These are phyloP conservation scores for Erinaceus europaeus DNA, from an alignment of 2,113 vertebrate genomes.

Conservation along the genomic window DNA sequence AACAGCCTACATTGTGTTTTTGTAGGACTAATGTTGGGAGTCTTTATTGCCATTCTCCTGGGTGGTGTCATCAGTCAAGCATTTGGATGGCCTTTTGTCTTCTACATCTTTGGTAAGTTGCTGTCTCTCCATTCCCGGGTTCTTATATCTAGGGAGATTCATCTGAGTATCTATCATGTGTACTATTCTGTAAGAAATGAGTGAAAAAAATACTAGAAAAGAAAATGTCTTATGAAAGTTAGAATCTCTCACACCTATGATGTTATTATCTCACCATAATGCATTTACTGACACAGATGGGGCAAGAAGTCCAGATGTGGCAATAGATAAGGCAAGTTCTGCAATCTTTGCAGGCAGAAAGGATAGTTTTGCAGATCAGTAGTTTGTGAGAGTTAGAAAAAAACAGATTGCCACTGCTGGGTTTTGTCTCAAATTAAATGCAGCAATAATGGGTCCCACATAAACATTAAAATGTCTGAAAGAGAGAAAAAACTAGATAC, in stretches of 20 bases:
- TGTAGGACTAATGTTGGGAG: conserved; percentile 78
- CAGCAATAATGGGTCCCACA: too few species aligned
- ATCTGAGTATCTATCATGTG: neutral
- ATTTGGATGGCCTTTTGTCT: conserved; percentile 86
- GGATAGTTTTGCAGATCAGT: neutral
- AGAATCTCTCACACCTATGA: neutral
- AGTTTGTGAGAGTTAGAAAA: neutral
- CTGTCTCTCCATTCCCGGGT: neutral
- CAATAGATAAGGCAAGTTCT: too few species aligned
- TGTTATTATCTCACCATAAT: neutral
- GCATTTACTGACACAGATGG: too few species aligned
- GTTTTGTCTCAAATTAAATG: neutral
- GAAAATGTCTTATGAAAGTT: neutral
- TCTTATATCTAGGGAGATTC: neutral
- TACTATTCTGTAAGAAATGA: neutral
- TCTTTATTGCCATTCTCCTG: conserved; percentile 80
- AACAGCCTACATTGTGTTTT: neutral
- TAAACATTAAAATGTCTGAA: neutral
- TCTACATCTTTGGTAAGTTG: conserved; percentile 86
- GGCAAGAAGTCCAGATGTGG: too few species aligned
- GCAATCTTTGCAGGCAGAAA: neutral
- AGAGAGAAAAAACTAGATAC: neutral
- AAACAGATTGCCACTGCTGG: neutral
- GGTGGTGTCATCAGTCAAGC: conserved; percentile 82
- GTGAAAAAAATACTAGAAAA: neutral